Conservation (phyloP, 2,113 vertebrate species). For the Chamaetylas fuelleborni region DNA sequence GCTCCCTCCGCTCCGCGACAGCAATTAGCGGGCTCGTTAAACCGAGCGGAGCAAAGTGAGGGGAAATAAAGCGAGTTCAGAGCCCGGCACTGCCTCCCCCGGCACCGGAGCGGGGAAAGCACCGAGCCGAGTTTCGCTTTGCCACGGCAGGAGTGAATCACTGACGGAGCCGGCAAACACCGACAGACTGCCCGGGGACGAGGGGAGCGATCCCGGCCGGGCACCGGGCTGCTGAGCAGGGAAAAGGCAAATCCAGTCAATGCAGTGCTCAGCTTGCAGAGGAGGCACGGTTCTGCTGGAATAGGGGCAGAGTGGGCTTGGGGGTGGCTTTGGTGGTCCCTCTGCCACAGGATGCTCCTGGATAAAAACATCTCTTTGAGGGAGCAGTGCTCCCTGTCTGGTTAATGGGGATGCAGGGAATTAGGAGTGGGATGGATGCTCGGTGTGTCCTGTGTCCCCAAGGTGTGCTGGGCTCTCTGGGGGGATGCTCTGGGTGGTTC, state of each 20-base stretch:
- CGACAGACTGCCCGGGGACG: background rate
- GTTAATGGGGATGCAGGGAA: background rate
- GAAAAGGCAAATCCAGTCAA: conserved; percentile 4
- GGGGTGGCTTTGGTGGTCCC: background rate
- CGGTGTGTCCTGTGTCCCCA: rapidly evolving
- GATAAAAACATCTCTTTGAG: no score
- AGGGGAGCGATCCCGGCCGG: background rate
- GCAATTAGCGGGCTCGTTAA: background rate
- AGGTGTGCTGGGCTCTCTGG: background rate
- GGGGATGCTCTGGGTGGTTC: background rate
- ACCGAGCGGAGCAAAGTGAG: background rate
- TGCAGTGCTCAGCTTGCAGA: background rate
- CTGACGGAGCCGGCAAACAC: background rate
- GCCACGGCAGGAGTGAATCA: background rate
- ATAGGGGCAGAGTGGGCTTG: rapidly evolving
- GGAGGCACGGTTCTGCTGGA: background rate
- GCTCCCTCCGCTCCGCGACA: background rate
- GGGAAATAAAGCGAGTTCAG: background rate
- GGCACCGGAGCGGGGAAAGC: background rate
- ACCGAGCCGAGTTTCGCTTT: background rate
- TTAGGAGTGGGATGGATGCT: background rate
- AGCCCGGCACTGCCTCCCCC: background rate
- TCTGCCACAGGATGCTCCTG: background rate
- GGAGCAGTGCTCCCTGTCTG: background rate
- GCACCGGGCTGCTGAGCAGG: background rate